phyloP scores from a whole-genome alignment of 2,888 invertebrate species.

The Tridacna gigas region DNA sequence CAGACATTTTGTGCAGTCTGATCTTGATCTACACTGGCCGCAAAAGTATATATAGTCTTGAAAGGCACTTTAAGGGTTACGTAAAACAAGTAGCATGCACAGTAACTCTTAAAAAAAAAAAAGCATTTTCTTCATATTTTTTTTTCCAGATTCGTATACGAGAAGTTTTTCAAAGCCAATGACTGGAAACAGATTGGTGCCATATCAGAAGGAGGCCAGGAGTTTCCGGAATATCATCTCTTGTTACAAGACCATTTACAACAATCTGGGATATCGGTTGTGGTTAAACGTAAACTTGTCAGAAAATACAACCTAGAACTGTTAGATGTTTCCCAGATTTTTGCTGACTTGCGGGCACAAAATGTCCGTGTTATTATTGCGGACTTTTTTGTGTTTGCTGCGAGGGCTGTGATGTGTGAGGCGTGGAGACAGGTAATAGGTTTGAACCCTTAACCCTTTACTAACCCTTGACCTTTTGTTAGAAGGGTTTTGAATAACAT shows the following conservation, averaged over 20 bases:
- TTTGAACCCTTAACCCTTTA: too few relatives aligned
- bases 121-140: neutral
- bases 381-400: constrained; percentile 89
- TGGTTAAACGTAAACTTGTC: constrained; percentile 90
- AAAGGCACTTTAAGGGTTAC: too few relatives aligned
- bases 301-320: constrained; percentile 86
- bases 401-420: constrained; percentile 92
- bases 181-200: constrained; percentile 91
- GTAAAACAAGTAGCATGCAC: too few relatives aligned
- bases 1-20: too few relatives aligned
- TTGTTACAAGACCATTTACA: constrained; percentile 89
- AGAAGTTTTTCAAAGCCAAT: constrained; percentile 77
- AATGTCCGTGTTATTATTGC: constrained; percentile 92
- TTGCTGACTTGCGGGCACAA: constrained; percentile 87
- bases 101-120: too few relatives aligned
- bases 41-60: too few relatives aligned
- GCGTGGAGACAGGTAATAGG: constrained; percentile 87
- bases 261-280: constrained; percentile 88
- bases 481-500: too few relatives aligned
- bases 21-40: too few relatives aligned
- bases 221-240: constrained; percentile 91
- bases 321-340: constrained; percentile 77
- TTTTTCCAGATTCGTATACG: constrained; percentile 87
- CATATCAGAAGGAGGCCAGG: constrained; percentile 92
- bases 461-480: too few relatives aligned